Evolutionary conservation across 2,113 vertebrate genomes (phyloP).

Genomic region (Oostethus manadensis): DNA sequence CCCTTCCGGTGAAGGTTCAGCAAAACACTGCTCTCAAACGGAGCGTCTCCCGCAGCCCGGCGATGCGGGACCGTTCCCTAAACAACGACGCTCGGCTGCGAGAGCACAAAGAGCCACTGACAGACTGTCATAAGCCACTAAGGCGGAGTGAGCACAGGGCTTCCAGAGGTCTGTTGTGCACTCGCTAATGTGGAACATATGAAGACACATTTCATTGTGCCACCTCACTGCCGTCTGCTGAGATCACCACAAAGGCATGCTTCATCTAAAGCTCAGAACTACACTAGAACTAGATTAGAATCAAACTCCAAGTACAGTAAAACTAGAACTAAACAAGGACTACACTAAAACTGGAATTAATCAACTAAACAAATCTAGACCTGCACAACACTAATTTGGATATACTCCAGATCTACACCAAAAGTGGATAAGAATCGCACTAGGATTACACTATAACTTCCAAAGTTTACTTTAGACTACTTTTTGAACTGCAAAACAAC

Average conservation of each 20-base stretch:
- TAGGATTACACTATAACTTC: too few species aligned
- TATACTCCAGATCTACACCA: too few species aligned
- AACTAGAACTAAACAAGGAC: too few species aligned
- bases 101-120: conserved; percentile 62
- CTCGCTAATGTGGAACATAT: conserved; percentile 80
- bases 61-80: conserved; percentile 39
- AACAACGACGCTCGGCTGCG: conserved; percentile 44
- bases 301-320: too few species aligned
- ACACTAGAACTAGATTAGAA: too few species aligned
- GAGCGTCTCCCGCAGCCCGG: conserved; percentile 40
- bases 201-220: conserved; percentile 80
- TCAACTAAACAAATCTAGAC: too few species aligned
- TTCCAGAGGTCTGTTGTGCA: conserved; percentile 58
- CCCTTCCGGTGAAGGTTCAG: conserved; percentile 48
- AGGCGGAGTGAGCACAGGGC: conserved; percentile 50
- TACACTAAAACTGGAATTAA: background rate
- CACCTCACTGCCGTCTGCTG: conserved; percentile 71
- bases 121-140: conserved; percentile 63
- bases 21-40: conserved; percentile 42
- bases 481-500: too few species aligned
- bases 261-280: conserved; percentile 41
- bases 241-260: conserved; percentile 78
- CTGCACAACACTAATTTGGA: too few species aligned
- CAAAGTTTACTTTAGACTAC: too few species aligned
- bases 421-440: too few species aligned